Evolutionary conservation across 2,888 invertebrate species (phyloP), one percentile per base, ranked within the genome.

Genomic region (Callimorpha dominula): DNA sequence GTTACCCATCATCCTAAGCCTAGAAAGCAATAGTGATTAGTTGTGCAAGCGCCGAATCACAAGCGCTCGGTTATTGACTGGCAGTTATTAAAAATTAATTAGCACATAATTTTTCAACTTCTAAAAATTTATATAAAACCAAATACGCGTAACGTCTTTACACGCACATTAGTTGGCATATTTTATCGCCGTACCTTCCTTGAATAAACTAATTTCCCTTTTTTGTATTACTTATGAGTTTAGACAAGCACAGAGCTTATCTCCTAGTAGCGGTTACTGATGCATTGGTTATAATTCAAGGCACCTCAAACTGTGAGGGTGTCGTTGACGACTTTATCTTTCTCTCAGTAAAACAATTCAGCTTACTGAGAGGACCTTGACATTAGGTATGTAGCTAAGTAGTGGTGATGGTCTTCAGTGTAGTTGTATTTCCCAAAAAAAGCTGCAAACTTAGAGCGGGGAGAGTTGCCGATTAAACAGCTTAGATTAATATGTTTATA

Each of bases 21-120:
- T 94, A 94, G 94, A 95, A 94, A 95, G 94, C 86, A 93, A 94
- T 90, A 94, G 94, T 93, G 91, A 89, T 90, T 86, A 81, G 89
- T 93, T 93, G 91, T 93, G 94, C 90, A 92, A 93, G 89, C 88
- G 90, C 91, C 94, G 91, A 94, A 94, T 91, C 84, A 86, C 85
- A 78, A 77, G 75, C 77, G 77, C 65, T 70, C 86, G 93, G 93
- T 90, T 92, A 88, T 82, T 88, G 94, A 93, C 92, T 92, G 57
- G 75, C 79, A 82, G 20, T 54, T 89, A 86, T 84, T 78, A 82
- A 81, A 83, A 83, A 83, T 84, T 90, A 90, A 91, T 92, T 90
- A 88, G 81, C 84, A 83, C 82, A 82, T 73, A 79, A n/a, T 43
- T 11, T 20, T 43, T 64, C 17, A 31, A 31, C 43, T 64, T 17